Evolutionary conservation across 1,140 invertebrate species (phyloP).

Genomic region (Apocrypta bakeri): DNA sequence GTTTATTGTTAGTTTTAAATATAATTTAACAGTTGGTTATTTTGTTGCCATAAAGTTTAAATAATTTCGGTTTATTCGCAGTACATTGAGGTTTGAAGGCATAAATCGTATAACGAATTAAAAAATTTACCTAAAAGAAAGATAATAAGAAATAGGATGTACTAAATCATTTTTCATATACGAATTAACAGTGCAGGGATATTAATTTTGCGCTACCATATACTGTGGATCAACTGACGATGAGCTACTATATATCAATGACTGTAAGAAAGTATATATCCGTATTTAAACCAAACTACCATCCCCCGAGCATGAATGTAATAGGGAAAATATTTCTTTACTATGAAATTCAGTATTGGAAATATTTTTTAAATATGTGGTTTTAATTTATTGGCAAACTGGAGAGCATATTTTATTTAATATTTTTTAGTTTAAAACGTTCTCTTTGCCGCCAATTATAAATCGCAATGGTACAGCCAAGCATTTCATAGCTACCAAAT

Average conservation of each 20-base stretch:
- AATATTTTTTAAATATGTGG: conserved; percentile 7
- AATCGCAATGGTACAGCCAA: background rate
- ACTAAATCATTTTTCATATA: conserved; percentile 15
- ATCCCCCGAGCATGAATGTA: background rate
- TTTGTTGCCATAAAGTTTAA: conserved; percentile 7
- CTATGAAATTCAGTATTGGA: conserved; percentile 29
- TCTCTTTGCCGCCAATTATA: background rate
- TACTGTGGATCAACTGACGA: background rate
- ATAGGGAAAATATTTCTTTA: conserved; percentile 3
- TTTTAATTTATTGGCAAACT: background rate
- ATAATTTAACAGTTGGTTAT: conserved; percentile 55
- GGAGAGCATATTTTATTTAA: background rate
- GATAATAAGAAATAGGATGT: conserved; percentile 8
- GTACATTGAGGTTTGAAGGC: background rate
- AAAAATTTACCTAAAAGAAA: background rate
- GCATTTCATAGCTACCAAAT: conserved; percentile 18
- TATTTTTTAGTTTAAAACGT: background rate
- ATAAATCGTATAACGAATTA: background rate
- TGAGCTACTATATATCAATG: conserved; percentile 7
- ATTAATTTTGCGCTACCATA: background rate
- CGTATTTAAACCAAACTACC: conserved; percentile 16
- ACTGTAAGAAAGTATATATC: background rate
- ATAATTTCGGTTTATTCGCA: conserved; percentile 11
- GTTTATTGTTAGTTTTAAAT: conserved; percentile 64
- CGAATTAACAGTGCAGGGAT: background rate